Evolutionary conservation across 2,888 invertebrate species (phyloP).

Genomic region (Lycocerus yunnanus): DNA sequence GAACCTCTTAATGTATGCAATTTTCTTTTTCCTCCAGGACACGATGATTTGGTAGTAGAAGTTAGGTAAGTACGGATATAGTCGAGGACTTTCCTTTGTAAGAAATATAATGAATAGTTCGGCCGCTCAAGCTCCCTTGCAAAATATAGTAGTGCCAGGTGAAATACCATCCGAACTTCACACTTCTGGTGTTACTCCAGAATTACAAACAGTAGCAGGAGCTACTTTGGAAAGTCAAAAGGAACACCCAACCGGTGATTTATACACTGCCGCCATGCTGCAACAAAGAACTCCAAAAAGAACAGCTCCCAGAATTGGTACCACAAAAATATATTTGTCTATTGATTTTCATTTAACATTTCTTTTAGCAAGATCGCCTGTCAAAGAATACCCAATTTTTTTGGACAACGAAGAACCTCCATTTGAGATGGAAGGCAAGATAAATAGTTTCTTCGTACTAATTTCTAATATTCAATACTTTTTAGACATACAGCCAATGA

Average conservation of each 20-base stretch:
- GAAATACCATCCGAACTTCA: conserved; percentile 40
- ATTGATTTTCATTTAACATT: not conserved
- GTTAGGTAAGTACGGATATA: conserved; percentile 3
- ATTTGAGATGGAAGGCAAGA: conserved; percentile 38
- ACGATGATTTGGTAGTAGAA: conserved; percentile 19
- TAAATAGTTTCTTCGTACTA: not conserved
- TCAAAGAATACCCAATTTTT: not conserved
- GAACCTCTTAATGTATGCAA: conserved; percentile 46
- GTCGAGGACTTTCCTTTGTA: not conserved
- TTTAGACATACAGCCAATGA: conserved; percentile 41
- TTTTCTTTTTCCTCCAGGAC: conserved; percentile 42
- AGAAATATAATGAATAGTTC: conserved; percentile 37
- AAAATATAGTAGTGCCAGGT: conserved; percentile 49
- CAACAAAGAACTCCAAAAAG: not conserved
- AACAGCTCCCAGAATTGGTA: not conserved
- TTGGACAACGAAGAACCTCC: conserved; percentile 41
- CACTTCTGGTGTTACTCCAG: conserved; percentile 38
- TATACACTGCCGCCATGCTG: conserved; percentile 8
- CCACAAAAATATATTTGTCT: not conserved
- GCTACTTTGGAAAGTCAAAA: conserved; percentile 6
- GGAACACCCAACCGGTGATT: conserved; percentile 15
- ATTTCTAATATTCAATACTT: not conserved
- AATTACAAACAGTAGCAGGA: conserved; percentile 39
- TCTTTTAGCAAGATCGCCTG: not conserved
- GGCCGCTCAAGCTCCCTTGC: conserved; percentile 47